These are phyloP conservation scores for Drosophila punjabiensis DNA, from an alignment of 1,140 invertebrate species.

Conservation along the genomic window DNA sequence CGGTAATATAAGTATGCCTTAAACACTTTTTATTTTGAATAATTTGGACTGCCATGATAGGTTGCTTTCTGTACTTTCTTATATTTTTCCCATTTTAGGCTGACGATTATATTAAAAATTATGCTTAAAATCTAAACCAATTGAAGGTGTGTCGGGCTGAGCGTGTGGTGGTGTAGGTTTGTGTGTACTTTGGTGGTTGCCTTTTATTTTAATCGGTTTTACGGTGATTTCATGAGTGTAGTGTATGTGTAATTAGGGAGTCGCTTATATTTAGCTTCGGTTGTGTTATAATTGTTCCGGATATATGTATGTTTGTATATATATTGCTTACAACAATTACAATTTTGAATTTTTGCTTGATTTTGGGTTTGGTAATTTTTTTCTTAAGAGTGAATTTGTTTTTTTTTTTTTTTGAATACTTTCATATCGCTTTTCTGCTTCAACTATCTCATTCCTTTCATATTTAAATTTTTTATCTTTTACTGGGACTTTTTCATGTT, in stretches of 20 bases:
- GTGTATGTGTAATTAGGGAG: constrained; percentile 14
- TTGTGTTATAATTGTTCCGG: constrained; percentile 60
- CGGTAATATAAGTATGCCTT: constrained; percentile 63
- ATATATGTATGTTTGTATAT: constrained; percentile 78
- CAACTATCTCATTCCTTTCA: constrained; percentile 39
- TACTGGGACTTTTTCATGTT: constrained; percentile 19
- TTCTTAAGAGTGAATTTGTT: constrained; percentile 45
- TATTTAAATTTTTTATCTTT: constrained; percentile 53
- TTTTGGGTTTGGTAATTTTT: constrained; percentile 39
- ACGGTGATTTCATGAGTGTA: constrained; percentile 6
- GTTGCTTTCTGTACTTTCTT: constrained; percentile 44
- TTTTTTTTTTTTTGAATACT: constrained; percentile 26
- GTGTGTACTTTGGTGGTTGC: constrained; percentile 38
- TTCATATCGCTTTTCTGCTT: constrained; percentile 25
- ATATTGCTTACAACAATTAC: constrained; percentile 79
- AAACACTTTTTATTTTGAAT: constrained; percentile 72
- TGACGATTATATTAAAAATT: constrained; percentile 80
- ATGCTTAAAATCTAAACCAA: constrained; percentile 85
- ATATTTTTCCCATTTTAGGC: constrained; percentile 56
- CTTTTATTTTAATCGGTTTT: constrained; percentile 12
- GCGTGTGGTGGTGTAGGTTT: constrained; percentile 33
- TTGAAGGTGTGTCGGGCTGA: constrained; percentile 60
- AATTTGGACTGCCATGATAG: constrained; percentile 73
- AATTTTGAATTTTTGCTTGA: constrained; percentile 75
- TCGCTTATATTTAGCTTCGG: constrained; percentile 33